These are phyloP conservation scores for Saccopteryx bilineata DNA, from an alignment of 2,113 vertebrate species.

Conservation along the genomic window DNA sequence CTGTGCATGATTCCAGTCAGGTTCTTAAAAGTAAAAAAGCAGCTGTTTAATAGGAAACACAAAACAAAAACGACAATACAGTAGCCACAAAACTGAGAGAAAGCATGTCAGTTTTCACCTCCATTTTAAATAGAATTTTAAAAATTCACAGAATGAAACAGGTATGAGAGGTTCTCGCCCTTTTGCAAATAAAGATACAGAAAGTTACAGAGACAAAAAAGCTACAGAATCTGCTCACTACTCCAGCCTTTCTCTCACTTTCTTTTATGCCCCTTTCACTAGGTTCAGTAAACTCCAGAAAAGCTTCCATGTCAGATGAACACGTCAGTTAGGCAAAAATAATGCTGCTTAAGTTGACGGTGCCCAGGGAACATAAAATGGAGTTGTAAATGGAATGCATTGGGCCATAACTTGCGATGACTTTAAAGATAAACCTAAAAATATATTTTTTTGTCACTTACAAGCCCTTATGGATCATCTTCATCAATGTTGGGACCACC, in stretches of 20 bases:
- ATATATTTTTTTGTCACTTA: slow-evolving; percentile 10
- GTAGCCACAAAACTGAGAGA: not conserved
- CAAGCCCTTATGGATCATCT: slow-evolving; percentile 7
- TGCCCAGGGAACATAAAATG: not conserved
- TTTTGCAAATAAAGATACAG: not conserved
- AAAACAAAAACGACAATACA: not conserved
- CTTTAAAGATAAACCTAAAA: slow-evolving; percentile 36
- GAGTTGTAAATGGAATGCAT: not conserved
- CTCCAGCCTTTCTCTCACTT: not conserved
- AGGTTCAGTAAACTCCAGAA: slow-evolving; percentile 27
- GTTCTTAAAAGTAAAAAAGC: slow-evolving; percentile 13
- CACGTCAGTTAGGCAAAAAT: not conserved
- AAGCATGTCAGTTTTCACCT: not conserved
- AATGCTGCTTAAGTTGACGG: not conserved
- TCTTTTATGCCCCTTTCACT: not conserved
- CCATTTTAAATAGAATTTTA: not conserved
- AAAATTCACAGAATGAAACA: not conserved
- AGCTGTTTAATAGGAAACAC: slow-evolving; percentile 26
- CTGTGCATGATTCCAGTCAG: not conserved
- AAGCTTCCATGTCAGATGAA: not conserved
- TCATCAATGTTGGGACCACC: not conserved
- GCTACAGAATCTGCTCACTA: not conserved
- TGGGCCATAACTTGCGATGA: not conserved
- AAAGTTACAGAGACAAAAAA: not conserved
- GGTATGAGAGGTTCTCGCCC: not conserved